These are phyloP conservation scores for Acronicta aceris DNA, from an alignment of 2,888 invertebrate genomes.

Conservation along the genomic window DNA sequence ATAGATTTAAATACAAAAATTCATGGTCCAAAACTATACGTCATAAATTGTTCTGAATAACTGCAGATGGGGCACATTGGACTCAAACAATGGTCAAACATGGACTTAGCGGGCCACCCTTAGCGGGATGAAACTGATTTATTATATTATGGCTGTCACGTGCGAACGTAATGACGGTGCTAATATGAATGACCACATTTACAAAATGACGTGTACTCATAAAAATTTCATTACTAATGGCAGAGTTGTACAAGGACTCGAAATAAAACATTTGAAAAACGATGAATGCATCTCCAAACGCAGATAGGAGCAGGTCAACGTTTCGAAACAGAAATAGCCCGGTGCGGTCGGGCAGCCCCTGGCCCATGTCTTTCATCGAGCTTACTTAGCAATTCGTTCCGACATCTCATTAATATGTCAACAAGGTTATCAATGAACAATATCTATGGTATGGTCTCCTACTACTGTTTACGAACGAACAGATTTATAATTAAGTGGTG, in stretches of 20 bases:
- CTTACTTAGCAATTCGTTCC: conserved; percentile 79
- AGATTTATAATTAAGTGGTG: conserved; percentile 57
- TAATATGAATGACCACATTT: conserved; percentile 43
- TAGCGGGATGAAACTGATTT: conserved; percentile 53
- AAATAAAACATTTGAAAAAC: conserved; percentile 50
- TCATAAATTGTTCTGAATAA: conserved; percentile 72
- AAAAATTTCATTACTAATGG: conserved; percentile 26
- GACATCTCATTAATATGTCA: conserved; percentile 85
- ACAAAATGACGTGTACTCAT: conserved; percentile 34
- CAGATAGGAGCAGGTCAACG: conserved; percentile 81
- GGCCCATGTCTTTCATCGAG: conserved; percentile 82
- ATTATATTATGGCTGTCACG: conserved; percentile 48
- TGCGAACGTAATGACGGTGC: conserved; percentile 52
- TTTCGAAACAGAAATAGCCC: conserved; percentile 81
- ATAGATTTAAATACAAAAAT: conserved; percentile 51
- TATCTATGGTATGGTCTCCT: conserved; percentile 64
- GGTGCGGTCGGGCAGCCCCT: conserved; percentile 72
- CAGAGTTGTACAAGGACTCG: conserved; percentile 25
- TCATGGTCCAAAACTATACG: conserved; percentile 47
- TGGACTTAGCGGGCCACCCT: conserved; percentile 53
- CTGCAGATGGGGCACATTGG: conserved; percentile 71
- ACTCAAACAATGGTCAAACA: conserved; percentile 73
- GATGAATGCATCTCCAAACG: conserved; percentile 72
- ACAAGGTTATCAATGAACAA: conserved; percentile 81
- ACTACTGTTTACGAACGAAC: conserved; percentile 68